Evolutionary conservation across 2,113 vertebrate genomes (phyloP).

Genomic region (Chiloscyllium plagiosum): DNA sequence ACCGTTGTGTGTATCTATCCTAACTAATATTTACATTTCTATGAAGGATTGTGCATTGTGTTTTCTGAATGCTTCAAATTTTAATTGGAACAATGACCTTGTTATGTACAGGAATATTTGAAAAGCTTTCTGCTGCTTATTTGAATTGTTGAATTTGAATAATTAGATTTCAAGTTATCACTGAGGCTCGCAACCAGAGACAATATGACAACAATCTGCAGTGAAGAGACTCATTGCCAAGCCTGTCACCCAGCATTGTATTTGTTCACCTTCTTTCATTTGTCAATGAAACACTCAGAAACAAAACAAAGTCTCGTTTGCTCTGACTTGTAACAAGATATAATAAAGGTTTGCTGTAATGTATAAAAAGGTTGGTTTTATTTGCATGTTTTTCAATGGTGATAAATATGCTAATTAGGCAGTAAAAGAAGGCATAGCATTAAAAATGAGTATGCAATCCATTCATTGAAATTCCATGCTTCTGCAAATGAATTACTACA

Average conservation of each 20-base stretch:
- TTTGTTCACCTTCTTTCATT: neutral
- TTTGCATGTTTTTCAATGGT: neutral
- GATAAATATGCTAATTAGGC: neutral
- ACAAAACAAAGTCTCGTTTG: neutral
- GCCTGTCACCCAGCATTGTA: neutral
- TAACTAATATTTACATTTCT: neutral
- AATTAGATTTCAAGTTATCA: neutral
- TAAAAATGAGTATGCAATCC: neutral
- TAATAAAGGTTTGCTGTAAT: neutral
- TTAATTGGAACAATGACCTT: neutral
- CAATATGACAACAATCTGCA: neutral
- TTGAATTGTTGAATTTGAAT: neutral
- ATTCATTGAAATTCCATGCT: neutral
- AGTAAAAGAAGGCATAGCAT: neutral
- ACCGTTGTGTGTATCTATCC: neutral
- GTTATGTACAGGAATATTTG: neutral
- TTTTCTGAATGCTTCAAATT: neutral
- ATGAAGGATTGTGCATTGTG: neutral
- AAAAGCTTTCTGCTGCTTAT: neutral
- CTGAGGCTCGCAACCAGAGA: neutral
- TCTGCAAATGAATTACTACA: neutral
- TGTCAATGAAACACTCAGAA: neutral
- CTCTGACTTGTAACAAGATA: neutral
- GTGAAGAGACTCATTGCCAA: neutral
- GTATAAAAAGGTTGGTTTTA: neutral